Evolutionary conservation across 2,888 invertebrate genomes (phyloP).

Genomic region (Stenurella melanura): DNA sequence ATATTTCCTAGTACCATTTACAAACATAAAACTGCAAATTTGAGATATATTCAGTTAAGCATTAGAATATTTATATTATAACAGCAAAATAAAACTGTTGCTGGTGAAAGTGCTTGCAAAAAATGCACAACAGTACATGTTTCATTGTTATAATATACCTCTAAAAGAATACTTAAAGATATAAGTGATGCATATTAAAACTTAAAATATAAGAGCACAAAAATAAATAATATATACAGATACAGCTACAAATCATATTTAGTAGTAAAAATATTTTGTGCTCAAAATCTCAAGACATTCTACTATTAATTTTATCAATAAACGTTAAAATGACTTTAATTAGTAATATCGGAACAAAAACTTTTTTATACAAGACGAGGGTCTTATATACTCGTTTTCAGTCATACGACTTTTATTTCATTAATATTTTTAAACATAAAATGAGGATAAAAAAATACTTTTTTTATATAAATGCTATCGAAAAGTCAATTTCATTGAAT

Average conservation of each 20-base stretch:
- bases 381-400: neutral
- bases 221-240: constrained; percentile 28
- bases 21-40: constrained; percentile 4
- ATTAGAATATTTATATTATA: constrained; percentile 18
- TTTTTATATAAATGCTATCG: constrained; percentile 30
- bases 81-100: constrained; percentile 20
- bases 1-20: neutral
- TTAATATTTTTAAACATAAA: neutral
- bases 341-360: neutral
- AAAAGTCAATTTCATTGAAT: constrained; percentile 16
- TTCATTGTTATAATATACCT: constrained; percentile 27
- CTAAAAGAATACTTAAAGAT: constrained; percentile 36
- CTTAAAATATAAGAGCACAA: constrained; percentile 27
- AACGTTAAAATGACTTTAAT: neutral
- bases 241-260: constrained; percentile 5
- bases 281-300: constrained; percentile 17
- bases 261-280: constrained; percentile 24
- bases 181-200: constrained; percentile 16
- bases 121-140: constrained; percentile 29
- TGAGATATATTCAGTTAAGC: constrained; percentile 19
- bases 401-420: neutral
- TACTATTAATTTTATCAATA: constrained; percentile 13
- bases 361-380: neutral
- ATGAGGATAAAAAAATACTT: constrained; percentile 25
- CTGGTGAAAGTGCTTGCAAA: constrained; percentile 39